Conservation (phyloP, 2,797 vertebrate genomes). For the Dendrocincla fuliginosa region DNA sequence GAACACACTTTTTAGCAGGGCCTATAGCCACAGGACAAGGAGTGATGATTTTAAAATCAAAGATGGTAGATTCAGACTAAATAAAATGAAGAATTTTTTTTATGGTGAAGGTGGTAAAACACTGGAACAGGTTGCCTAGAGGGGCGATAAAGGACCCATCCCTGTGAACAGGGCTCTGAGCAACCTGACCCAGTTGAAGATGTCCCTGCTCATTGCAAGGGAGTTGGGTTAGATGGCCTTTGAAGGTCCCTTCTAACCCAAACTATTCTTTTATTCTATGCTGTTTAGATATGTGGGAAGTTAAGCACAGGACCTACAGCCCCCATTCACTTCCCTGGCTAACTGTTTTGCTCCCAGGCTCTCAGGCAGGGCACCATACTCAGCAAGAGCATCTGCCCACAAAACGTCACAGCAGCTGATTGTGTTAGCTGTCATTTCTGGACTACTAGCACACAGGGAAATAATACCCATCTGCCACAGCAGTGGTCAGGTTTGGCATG, state of each 20-base stretch:
- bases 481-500: neutral
- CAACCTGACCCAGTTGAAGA: neutral
- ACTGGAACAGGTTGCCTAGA: neutral
- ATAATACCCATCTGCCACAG: neutral
- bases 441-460: neutral
- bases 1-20: neutral
- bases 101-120: neutral
- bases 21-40: neutral
- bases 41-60: neutral
- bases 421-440: neutral
- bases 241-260: neutral
- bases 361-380: neutral
- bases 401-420: neutral
- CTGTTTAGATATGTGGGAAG: neutral
- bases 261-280: neutral
- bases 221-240: neutral
- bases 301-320: neutral
- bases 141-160: neutral
- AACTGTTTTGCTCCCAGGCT: neutral
- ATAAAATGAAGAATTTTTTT: neutral
- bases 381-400: neutral
- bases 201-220: neutral
- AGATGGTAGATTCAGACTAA: neutral
- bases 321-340: neutral
- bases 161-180: neutral